phyloP scores from a whole-genome alignment of 2,888 invertebrate species.

The Diabrotica balteata region DNA sequence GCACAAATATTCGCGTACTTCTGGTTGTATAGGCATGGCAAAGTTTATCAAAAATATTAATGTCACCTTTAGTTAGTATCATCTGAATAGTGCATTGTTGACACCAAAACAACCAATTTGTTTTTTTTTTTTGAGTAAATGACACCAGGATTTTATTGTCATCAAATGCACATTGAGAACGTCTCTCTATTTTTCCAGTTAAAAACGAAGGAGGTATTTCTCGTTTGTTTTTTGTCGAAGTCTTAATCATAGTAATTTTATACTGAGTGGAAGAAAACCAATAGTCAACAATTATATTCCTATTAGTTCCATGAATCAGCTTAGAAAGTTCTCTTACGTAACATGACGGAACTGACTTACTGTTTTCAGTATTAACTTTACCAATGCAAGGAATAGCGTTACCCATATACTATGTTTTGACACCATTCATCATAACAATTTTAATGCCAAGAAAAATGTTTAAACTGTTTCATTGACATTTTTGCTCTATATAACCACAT shows the following conservation, averaged over 20 bases:
- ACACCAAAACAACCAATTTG: no score
- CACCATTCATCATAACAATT: conserved; percentile 2
- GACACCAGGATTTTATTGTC: no score
- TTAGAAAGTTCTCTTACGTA: neutral
- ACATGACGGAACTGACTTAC: neutral
- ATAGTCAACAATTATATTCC: neutral
- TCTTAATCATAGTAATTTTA: neutral
- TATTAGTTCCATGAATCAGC: no score
- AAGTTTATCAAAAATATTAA: no score
- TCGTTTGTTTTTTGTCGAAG: neutral
- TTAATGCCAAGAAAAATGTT: neutral
- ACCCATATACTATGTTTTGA: no score
- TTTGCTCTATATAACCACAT: neutral
- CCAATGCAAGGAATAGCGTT: neutral
- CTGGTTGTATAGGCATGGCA: no score
- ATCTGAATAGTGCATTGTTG: no score
- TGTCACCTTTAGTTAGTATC: no score
- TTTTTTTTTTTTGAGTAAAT: no score
- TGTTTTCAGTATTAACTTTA: neutral
- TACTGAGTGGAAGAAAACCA: neutral
- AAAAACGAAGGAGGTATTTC: neutral
- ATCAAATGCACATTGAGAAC: no score
- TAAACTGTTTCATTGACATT: neutral
- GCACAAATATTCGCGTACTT: no score
- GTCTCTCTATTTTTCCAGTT: no score